These are phyloP conservation scores for Conchocele bisecta DNA, from an alignment of 2,888 invertebrate species.

Conservation along the genomic window DNA sequence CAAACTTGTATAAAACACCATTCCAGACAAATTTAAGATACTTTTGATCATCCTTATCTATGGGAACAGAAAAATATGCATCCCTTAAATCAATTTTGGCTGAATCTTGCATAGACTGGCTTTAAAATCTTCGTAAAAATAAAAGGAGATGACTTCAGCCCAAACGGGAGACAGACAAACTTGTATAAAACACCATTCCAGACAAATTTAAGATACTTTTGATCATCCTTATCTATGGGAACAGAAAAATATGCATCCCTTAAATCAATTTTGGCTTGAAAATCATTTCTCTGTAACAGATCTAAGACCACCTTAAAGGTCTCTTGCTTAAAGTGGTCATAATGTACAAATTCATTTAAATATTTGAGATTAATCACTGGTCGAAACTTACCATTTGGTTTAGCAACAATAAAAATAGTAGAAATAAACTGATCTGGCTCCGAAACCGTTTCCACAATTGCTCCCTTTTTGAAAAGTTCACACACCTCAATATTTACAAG, in stretches of 20 bases:
- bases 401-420: conserved; percentile 25
- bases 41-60: too few species aligned
- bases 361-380: conserved; percentile 27
- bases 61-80: too few species aligned
- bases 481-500: background rate
- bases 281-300: conserved; percentile 27
- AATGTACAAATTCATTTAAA: conserved; percentile 29
- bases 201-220: conserved; percentile 18
- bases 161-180: conserved; percentile 36
- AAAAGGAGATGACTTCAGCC: conserved; percentile 30
- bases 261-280: conserved; percentile 25
- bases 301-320: conserved; percentile 1
- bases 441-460: background rate
- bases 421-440: conserved; percentile 22
- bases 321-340: conserved; percentile 38
- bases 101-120: too few species aligned
- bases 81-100: too few species aligned
- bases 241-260: background rate
- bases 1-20: too few species aligned
- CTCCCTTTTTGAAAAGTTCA: background rate
- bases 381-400: conserved; percentile 24
- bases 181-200: conserved; percentile 22
- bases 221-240: conserved; percentile 13
- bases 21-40: too few species aligned
- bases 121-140: conserved; percentile 53